A percentile compares a stretch with the other conserved stretches of the same genome.
Conservation (phyloP, 2,888 invertebrate species). For the Copidosoma aretas region DNA sequence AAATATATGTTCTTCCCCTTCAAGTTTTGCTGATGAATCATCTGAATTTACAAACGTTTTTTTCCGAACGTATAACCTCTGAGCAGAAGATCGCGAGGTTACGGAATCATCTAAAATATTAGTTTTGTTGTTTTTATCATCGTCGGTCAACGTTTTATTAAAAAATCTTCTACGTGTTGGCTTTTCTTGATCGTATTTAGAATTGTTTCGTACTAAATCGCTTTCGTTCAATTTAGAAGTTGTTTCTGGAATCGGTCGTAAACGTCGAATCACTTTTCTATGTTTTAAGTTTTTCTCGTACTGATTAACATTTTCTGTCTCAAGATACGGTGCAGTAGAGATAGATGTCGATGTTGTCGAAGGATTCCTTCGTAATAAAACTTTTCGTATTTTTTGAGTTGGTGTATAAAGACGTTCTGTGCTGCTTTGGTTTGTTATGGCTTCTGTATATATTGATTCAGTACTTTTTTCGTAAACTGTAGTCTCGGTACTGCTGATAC, state of each 20-base stretch:
- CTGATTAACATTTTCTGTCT: slow-evolving; percentile 26
- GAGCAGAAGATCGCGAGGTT: slow-evolving; percentile 10
- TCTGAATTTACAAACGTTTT: slow-evolving; percentile 6
- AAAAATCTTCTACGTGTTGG: not conserved
- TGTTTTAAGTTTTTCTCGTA: slow-evolving; percentile 39
- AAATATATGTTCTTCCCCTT: slow-evolving; percentile 7
- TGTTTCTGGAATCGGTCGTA: slow-evolving; percentile 46
- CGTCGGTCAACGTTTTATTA: not conserved
- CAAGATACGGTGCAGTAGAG: not conserved
- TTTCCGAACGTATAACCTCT: slow-evolving; percentile 26
- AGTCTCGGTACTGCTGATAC: too few relatives aligned
- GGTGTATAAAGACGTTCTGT: slow-evolving; percentile 7
- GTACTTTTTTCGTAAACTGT: not conserved
- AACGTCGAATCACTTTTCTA: slow-evolving; percentile 52
- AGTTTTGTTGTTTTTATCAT: not conserved
- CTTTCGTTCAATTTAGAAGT: slow-evolving; percentile 22
- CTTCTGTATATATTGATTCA: not conserved
- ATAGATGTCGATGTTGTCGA: slow-evolving; percentile 31
- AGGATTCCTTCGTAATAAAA: slow-evolving; percentile 48
- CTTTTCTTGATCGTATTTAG: slow-evolving; percentile 6
- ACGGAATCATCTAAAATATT: not conserved
- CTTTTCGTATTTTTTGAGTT: slow-evolving; percentile 41
- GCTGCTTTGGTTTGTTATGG: slow-evolving; percentile 12
- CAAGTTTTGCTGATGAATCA: not conserved
- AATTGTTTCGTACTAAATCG: slow-evolving; percentile 24